These are phyloP conservation scores for Drosophila ogumai DNA, from an alignment of 1,140 invertebrate genomes.

Conservation along the genomic window DNA sequence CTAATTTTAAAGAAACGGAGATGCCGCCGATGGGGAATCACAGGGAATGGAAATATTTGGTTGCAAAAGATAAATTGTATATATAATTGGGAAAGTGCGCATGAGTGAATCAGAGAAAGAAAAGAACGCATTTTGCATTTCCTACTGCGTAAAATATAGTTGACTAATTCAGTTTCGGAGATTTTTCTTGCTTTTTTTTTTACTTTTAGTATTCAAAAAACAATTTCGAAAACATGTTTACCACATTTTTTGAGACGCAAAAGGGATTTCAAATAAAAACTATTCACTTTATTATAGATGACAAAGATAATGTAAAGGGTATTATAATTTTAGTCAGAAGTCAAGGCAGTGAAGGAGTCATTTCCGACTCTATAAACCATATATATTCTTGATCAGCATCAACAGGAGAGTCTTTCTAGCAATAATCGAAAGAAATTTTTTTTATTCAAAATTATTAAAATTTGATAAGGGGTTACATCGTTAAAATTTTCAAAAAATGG, in stretches of 20 bases:
- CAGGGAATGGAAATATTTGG: slow-evolving; percentile 28
- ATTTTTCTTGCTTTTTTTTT: neutral
- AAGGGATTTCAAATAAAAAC: neutral
- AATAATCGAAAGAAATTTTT: too few relatives aligned
- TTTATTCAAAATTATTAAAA: too few relatives aligned
- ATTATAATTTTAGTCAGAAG: too few relatives aligned
- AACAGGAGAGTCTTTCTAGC: too few relatives aligned
- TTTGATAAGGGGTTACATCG: too few relatives aligned
- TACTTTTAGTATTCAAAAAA: neutral
- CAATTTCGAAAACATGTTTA: slow-evolving; percentile 4
- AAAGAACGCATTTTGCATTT: slow-evolving; percentile 20
- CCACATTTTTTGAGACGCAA: neutral
- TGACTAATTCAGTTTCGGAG: neutral
- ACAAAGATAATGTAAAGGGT: too few relatives aligned
- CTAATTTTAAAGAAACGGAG: slow-evolving; percentile 51
- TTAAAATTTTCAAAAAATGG: too few relatives aligned
- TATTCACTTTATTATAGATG: neutral
- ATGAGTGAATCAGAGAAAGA: slow-evolving; percentile 6
- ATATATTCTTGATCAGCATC: too few relatives aligned
- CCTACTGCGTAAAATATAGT: slow-evolving; percentile 15
- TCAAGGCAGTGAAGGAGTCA: too few relatives aligned
- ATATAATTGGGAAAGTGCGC: slow-evolving; percentile 6
- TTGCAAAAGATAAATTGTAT: slow-evolving; percentile 20
- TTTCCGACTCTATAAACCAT: too few relatives aligned
- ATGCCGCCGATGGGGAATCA: neutral